A percentile compares a stretch with the other conserved stretches of the same genome.
phyloP scores from a whole-genome alignment of 2,888 invertebrate species.

The Coenonympha glycerion region DNA sequence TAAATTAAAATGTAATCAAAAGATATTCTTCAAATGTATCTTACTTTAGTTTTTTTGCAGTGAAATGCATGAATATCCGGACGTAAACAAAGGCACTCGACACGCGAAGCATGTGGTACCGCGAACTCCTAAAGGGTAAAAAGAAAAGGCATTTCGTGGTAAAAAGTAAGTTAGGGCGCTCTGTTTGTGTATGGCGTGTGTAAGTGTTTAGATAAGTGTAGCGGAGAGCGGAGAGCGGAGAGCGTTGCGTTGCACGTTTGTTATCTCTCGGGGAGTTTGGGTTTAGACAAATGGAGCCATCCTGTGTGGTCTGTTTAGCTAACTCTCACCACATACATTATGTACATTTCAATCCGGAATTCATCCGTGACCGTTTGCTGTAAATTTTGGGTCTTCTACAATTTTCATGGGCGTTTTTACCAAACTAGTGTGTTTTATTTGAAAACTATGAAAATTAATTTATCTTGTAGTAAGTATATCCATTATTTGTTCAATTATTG shows the following conservation, averaged over 20 bases:
- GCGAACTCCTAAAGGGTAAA: slow-evolving; percentile 66
- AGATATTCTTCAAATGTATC: slow-evolving; percentile 53
- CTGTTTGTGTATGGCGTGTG: slow-evolving; percentile 71
- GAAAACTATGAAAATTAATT: too few species aligned
- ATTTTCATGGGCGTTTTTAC: neutral
- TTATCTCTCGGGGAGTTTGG: slow-evolving; percentile 64
- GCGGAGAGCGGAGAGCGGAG: slow-evolving; percentile 64
- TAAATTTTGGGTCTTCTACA: neutral
- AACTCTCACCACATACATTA: slow-evolving; percentile 59
- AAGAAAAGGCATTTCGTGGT: slow-evolving; percentile 64
- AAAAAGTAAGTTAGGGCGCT: slow-evolving; percentile 69
- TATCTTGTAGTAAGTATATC: too few species aligned
- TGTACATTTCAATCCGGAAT: slow-evolving; percentile 43
- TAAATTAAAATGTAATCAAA: slow-evolving; percentile 53
- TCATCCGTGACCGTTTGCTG: neutral
- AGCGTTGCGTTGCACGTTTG: slow-evolving; percentile 52
- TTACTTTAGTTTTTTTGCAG: slow-evolving; percentile 59
- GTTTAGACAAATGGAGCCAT: slow-evolving; percentile 68
- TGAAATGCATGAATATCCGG: slow-evolving; percentile 67
- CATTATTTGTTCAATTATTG: too few species aligned
- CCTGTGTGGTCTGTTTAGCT: slow-evolving; percentile 72
- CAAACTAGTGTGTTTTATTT: neutral
- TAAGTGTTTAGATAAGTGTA: slow-evolving; percentile 76
- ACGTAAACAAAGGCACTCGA: slow-evolving; percentile 61
- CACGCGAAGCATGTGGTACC: slow-evolving; percentile 62